Conservation (phyloP, 2,113 vertebrate genomes). For the Sigmodon hispidus region DNA sequence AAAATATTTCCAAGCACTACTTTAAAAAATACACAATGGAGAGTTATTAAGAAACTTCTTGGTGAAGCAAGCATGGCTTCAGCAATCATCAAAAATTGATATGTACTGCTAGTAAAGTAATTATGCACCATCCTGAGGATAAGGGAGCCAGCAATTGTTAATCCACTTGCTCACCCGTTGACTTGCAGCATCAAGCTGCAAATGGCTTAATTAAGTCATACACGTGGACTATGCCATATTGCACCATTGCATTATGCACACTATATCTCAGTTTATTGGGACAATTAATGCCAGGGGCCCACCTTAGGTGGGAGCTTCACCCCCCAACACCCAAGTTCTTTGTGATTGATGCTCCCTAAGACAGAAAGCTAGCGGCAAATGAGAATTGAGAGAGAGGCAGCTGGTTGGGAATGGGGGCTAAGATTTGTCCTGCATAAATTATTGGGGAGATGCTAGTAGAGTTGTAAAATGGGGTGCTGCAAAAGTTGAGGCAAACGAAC, state of each 20-base stretch:
- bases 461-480: not conserved
- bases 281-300: slow-evolving; percentile 88
- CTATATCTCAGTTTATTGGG: slow-evolving; percentile 90
- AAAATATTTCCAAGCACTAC: slow-evolving; percentile 87
- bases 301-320: slow-evolving; percentile 82
- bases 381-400: not conserved
- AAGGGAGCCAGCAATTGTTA: slow-evolving; percentile 88
- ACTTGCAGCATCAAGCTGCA: slow-evolving; percentile 90
- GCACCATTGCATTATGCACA: slow-evolving; percentile 86
- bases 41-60: slow-evolving; percentile 89
- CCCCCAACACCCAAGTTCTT: slow-evolving; percentile 74
- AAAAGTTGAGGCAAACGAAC: not conserved
- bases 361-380: slow-evolving; percentile 3
- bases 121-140: slow-evolving; percentile 90
- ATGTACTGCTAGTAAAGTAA: slow-evolving; percentile 91
- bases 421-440: slow-evolving; percentile 1
- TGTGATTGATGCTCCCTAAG: slow-evolving; percentile 75
- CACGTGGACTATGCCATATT: slow-evolving; percentile 89
- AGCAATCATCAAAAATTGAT: slow-evolving; percentile 92
- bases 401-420: not conserved
- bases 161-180: slow-evolving; percentile 91
- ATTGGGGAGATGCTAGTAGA: not conserved
- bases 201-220: slow-evolving; percentile 93
- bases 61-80: slow-evolving; percentile 88
- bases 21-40: slow-evolving; percentile 86